Evolutionary conservation across 2,113 vertebrate species (phyloP), one percentile per base, ranked within the genome.

Genomic region (Thalassarche chlororhynchos): DNA sequence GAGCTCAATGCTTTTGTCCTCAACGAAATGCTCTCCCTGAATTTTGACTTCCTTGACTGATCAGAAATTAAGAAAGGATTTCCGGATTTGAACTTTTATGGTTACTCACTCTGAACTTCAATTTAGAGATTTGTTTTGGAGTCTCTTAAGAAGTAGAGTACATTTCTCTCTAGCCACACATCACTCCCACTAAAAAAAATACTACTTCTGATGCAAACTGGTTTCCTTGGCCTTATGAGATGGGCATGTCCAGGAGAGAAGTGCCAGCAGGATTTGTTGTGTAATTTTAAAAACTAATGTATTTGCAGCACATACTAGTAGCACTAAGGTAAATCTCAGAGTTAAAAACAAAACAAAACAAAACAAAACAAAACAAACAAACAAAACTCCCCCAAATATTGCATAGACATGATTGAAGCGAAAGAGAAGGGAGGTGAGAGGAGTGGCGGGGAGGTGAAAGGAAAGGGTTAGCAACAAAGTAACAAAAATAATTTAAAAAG

Each of bases 351-450:
- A 52, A 29, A 26, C 11, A 55, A 86, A 62, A 26, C 40, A 31
- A 12, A 36, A 49, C 12, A 47, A 87, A 17, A 6, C 29, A 36
- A 69, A 72, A 10, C 9, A 72, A 76, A 31, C 23, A 32, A 46
- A 34, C 1, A 17, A 1, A 6, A 4, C 34, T 3, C 3, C 3
- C 8, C 1, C n/a, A 71, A 87, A 72, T n/a, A 40, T 10, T 3
- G 1, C 13, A 51, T 5, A 60, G 47, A 36, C 8, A 28, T 31
- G 10, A 51, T 3, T 51, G 40, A 68, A 54, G 14, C 3, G 13
- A 80, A 68, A 89, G 34, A 71, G 8, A 81, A 74, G 18, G 51
- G 10, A 72, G 9, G 2, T 4, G 34, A 76, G 29, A 52, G 10
- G 16, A 44, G 12, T 8, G 15, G 47, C 55, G 60, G 38, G 31